phyloP scores from a whole-genome alignment of 1,140 invertebrate species.

The Drosophila persimilis region DNA sequence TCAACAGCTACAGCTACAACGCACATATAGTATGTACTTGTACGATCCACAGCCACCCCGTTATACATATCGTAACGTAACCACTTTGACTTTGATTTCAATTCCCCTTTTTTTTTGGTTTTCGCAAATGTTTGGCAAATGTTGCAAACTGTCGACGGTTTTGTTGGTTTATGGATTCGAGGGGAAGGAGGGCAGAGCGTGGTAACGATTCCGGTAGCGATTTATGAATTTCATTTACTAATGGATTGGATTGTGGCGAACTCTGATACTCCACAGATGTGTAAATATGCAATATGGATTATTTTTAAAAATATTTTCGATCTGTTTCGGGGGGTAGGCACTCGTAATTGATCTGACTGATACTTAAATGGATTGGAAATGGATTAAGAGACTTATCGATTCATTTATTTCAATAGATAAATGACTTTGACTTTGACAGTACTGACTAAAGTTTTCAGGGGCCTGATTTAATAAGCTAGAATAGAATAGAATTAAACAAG shows the following conservation, averaged over 20 bases:
- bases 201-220: constrained; percentile 17
- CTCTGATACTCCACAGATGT: constrained; percentile 69
- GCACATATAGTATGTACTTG: constrained; percentile 19
- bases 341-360: too few relatives aligned
- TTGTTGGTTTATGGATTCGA: constrained; percentile 15
- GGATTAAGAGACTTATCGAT: too few relatives aligned
- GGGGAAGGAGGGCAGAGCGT: constrained; percentile 11
- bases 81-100: constrained; percentile 71
- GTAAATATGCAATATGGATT: constrained; percentile 64
- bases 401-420: too few relatives aligned
- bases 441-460: too few relatives aligned
- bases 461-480: too few relatives aligned
- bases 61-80: constrained; percentile 32
- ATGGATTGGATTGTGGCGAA: constrained; percentile 66
- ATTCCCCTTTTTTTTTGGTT: constrained; percentile 34
- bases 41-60: constrained; percentile 56
- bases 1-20: constrained; percentile 27
- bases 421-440: too few relatives aligned
- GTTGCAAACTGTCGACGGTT: constrained; percentile 63
- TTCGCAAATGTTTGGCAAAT: constrained; percentile 66
- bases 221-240: constrained; percentile 81
- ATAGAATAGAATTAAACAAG: neutral
- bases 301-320: constrained; percentile 34
- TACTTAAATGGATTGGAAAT: constrained; percentile 34
- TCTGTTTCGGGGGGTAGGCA: too few relatives aligned